These are phyloP conservation scores for Synergus laeviventris DNA, from an alignment of 2,888 invertebrate species.

Conservation along the genomic window DNA sequence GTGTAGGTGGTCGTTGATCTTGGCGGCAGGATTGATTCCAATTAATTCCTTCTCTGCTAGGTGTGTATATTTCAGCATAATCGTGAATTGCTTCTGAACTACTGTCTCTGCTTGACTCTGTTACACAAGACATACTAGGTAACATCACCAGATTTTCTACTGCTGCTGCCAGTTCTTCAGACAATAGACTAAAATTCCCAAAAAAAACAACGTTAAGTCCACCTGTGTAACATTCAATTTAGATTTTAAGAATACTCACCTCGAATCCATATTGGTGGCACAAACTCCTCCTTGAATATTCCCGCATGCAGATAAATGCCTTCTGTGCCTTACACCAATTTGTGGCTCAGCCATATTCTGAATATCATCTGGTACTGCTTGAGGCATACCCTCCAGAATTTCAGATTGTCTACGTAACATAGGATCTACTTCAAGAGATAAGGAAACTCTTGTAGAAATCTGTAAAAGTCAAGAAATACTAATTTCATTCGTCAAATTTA, in stretches of 20 bases:
- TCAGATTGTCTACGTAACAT: constrained; percentile 77
- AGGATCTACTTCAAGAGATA: constrained; percentile 80
- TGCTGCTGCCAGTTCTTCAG: constrained; percentile 79
- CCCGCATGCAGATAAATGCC: constrained; percentile 79
- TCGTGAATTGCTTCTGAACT: constrained; percentile 84
- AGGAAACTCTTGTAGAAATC: constrained; percentile 80
- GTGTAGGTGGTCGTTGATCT: constrained; percentile 86
- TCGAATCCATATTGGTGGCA: constrained; percentile 72
- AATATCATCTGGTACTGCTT: constrained; percentile 73
- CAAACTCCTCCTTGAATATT: constrained; percentile 70
- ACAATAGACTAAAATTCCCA: constrained; percentile 66
- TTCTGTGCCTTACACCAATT: constrained; percentile 76
- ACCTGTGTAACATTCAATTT: neutral
- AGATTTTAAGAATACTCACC: constrained; percentile 59
- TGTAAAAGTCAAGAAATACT: constrained; percentile 59
- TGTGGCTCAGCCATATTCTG: constrained; percentile 76
- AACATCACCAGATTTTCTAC: constrained; percentile 79
- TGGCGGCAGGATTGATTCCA: constrained; percentile 75
- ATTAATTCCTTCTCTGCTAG: constrained; percentile 84
- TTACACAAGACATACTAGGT: constrained; percentile 70
- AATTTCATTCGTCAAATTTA: too few relatives aligned
- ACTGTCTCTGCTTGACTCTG: constrained; percentile 69
- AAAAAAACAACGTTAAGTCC: neutral
- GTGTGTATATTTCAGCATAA: constrained; percentile 96
- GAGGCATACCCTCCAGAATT: constrained; percentile 80